Base-by-base conservation (phyloP, 37 sponge, comb jelly and placozoan species). In the Diacarnus erythraeanus region DNA sequence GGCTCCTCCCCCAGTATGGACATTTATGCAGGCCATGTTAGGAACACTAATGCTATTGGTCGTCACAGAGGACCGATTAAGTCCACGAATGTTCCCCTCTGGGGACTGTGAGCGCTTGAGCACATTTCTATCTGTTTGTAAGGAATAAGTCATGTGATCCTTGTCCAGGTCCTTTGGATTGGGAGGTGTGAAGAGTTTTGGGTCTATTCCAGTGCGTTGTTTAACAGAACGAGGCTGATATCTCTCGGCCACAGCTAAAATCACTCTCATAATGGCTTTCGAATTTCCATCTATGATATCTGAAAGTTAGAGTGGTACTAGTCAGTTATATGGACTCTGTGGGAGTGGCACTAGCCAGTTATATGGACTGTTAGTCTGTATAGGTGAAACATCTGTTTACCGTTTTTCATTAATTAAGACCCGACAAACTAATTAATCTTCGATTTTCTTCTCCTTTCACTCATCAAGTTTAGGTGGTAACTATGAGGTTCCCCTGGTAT, bases 221-320 rank as follows among this genome's bases (percentile, higher is more conserved):
- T 85, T 85, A 56, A 78, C 94, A 17, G 80, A 73, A 22, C 80
- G 61, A 10, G 90, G 94, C 2, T 84, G 76, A 64, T 86, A 94
- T 27, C 83, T 80, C 73, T 88, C 87, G 34, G 94, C 94, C 10
- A 94, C 69, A 35, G 87, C 87, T 29, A 94, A 78, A 21, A 94
- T 77, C 4, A 94, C 84, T 64, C 71, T 69, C 75, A 94, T 64
- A 9, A 87, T 56, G 3, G 80, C 90, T 68, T 90, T 90, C 0
- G 81, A 30, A 72, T 77, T 85, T n/a, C 90, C 78, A 12, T 85
- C 89, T 15, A 69, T 1, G 23, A 92, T 66, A 39, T 92, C 93
- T 93, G 38, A n/a, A 74, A 23, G 20, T 26, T 44, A 60, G 60
- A 6, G n/a, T n/a, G n/a, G n/a, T n/a, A n/a, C n/a, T n/a, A n/a